phyloP scores from a whole-genome alignment of 2,888 invertebrate genomes.

The Eupithecia abbreviata region DNA sequence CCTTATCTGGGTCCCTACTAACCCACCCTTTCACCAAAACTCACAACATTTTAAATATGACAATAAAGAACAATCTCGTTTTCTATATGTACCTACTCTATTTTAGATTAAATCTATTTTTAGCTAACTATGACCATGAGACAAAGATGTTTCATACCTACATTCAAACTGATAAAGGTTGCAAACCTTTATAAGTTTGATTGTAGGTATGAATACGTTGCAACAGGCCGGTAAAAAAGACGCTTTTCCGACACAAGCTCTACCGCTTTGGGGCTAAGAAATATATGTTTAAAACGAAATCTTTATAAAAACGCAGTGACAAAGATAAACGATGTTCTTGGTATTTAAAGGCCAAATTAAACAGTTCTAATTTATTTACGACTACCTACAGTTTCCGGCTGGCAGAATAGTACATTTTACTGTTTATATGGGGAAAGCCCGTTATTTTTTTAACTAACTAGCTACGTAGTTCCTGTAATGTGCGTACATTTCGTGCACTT shows the following conservation, averaged over 20 bases:
- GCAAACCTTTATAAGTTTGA: no score
- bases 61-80: neutral
- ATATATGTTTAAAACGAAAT: neutral
- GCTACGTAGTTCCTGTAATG: neutral
- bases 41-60: neutral
- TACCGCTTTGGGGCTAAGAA: neutral
- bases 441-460: neutral
- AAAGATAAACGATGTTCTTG: conserved; percentile 56
- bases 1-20: conserved; percentile 13
- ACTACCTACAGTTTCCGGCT: conserved; percentile 17
- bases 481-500: neutral
- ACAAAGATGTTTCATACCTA: no score
- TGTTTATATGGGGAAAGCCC: neutral
- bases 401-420: neutral
- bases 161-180: neutral
- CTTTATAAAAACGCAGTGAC: conserved; percentile 35
- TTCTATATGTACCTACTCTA: neutral
- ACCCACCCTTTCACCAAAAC: neutral
- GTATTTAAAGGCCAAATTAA: conserved; percentile 58
- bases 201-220: no score
- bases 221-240: no score
- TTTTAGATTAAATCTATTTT: no score
- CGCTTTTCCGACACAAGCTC: neutral
- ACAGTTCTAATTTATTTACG: conserved; percentile 63
- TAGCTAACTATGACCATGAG: no score